Base-by-base conservation (phyloP, 2,113 vertebrate genomes). In the Tragelaphus strepsiceros region DNA sequence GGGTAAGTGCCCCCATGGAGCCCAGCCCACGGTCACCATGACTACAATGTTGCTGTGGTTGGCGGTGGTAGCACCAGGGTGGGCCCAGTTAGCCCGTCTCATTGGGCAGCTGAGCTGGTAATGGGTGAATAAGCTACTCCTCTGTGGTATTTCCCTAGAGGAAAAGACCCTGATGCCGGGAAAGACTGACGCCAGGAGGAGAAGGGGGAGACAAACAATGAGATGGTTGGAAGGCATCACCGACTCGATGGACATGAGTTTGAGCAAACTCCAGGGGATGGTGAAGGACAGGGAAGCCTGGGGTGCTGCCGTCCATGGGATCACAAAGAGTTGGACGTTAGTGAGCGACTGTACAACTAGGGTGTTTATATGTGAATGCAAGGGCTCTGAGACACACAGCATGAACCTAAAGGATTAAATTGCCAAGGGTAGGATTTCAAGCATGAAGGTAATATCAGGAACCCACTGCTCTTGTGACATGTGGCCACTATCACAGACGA, bases 1-100 rank as follows among this genome's bases (percentile, higher is more conserved):
- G 21, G 61, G 2, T 3, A 24, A 22, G 43, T 0, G 0, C 26
- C 53, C 14, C 16, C 53, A 1, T 4, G 92, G 49, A 83, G 46
- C 64, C 13, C 5, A 49, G 49, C 35, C 0, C 21, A 0, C 0
- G 2, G 58, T 39, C 11, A 2, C 56, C 9, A 2, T 7, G 19
- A 8, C 21, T 14, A 32, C 0, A 10, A 56, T 0, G 54, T 61
- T 59, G 46, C 32, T 0, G 5, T 16, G 56, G 14, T 35, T 1
- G 16, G n/a, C 0, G 11, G n/a, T 17, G 12, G 13, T 16, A 54
- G 67, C 28, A 62, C 71, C 49, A 10, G 51, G 39, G 28, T 1
- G 22, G 88, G 67, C 30, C 16, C 17, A 0, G 3, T 46, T 22
- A 9, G 80, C 17, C 7, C 4, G 0, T 39, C 22, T 49, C 49